Evolutionary conservation across 2,888 invertebrate genomes (phyloP), one percentile per base, ranked within the genome.

Genomic region (Pyrrhia umbra): DNA sequence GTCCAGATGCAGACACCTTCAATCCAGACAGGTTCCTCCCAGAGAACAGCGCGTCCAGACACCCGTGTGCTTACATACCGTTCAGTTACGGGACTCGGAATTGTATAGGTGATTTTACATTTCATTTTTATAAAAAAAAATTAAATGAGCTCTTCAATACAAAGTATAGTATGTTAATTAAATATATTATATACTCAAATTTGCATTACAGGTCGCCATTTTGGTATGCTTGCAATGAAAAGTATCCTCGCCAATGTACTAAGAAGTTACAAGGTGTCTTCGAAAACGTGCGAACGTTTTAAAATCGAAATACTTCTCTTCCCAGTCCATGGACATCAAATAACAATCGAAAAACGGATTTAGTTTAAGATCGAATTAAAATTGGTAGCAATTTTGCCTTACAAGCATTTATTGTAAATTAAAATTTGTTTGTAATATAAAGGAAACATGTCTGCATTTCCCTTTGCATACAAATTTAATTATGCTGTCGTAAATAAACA

Each of bases 11-110:
- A 0, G 91, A 95, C 49, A 85, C 82, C 52, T 96, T 96, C 85
- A 89, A 95, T 69, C 96, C 96, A 0, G 96, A 96, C 76, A 84
- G 96, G 58, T 96, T 96, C 81, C 81, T 95, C 25, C 95, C 95
- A 0, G 95, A 96, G 77, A 89, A 91, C 74, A 87, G 85, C 16
- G 82, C 83, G 1, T 80, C 87, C 39, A 83, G 95, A 55, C 94
- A 94, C 73, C 94, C 95, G 0, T 95, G 93, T 63, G 86, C 95
- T 10, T 95, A 82, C 75, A 85, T 95, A 72, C 94, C 95, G 0
- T 95, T 95, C 67, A 94, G 95, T 64, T 85, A 87, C 55, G 95
- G 95, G 4, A 77, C 87, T 1, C 90, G 95, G 67, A 95, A 95
- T 80, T 95, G 95, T 77, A 94, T 95, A 75, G 95, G 95, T 95